Evolutionary conservation across 2,113 vertebrate species (phyloP), one percentile per base, ranked within the genome.

Genomic region (Dicaeum eximium): DNA sequence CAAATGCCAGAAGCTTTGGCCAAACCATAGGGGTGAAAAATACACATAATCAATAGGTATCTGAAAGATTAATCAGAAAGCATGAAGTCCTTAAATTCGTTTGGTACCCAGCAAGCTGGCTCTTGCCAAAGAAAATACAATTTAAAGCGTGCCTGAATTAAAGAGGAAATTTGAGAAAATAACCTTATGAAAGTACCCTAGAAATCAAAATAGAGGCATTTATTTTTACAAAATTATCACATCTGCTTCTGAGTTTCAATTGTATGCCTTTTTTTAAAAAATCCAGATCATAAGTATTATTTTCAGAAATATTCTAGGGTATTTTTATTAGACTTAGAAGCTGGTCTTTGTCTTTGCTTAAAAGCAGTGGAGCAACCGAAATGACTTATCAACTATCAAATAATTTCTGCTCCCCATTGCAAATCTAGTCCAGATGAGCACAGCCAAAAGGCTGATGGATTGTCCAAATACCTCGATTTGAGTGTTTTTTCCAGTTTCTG

Each of bases 101-200:
- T 95, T 96, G 82, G 25, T 95, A 94, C 80, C 91, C 42, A 84
- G 62, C 27, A 85, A 91, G 62, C 37, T n/a, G 73, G 27, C 15
- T 66, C 70, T 66, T 96, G 95, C 96, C 95, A 96, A 96, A 94
- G 82, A 96, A 96, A 97, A 96, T 58, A 94, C 31, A 64, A 72
- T 90, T 86, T 90, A 92, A 86, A 95, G 78, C 83, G 54, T 78
- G 85, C 64, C 90, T 93, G 86, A 74, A 94, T 94, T 92, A 92
- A 95, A 90, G 64, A 91, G 91, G 90, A 91, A 95, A 96, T 91
- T 91, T 96, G 93, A 96, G 95, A 97, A 94, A 95, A 95, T 90
- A 86, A 80, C 65, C 65, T 50, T 86, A 60, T 62, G 80, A 83
- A 96, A 73, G 70, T 58, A 81, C 54, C 44, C 61, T 72, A 72